A percentile compares a stretch with the other conserved stretches of the same genome.
Evolutionary conservation across 2,797 vertebrate genomes (phyloP).

Genomic region (Platyrinchus mystaceus): DNA sequence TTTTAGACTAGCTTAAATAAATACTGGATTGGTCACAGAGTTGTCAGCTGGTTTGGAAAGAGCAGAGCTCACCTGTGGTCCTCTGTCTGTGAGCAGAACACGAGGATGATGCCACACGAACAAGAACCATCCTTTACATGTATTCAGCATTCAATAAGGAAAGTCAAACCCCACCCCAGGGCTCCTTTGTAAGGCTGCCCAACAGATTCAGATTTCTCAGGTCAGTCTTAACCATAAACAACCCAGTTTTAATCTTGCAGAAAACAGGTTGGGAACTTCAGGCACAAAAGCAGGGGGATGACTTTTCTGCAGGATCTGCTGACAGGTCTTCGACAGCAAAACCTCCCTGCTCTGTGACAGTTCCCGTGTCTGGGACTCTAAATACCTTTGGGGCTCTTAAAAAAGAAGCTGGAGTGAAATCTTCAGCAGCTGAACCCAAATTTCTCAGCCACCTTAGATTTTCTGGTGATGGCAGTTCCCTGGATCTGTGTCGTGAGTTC

Average conservation of each 20-base stretch:
- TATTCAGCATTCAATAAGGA: background rate
- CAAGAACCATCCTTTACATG: background rate
- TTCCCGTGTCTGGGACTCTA: background rate
- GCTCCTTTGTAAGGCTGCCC: background rate
- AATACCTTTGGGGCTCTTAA: background rate
- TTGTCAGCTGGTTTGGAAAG: background rate
- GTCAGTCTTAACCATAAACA: background rate
- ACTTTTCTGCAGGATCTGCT: background rate
- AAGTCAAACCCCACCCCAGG: background rate
- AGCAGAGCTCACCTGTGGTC: background rate
- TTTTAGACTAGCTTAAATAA: background rate
- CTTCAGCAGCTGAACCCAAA: background rate
- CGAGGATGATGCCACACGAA: background rate
- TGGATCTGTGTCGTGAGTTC: background rate
- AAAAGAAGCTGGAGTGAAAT: background rate
- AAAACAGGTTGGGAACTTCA: background rate
- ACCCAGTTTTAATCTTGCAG: background rate
- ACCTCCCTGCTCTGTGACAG: background rate
- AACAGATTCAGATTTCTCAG: background rate
- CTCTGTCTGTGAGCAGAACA: background rate
- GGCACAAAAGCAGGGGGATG: background rate
- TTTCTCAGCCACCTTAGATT: background rate
- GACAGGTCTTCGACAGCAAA: background rate
- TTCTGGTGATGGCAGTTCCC: background rate
- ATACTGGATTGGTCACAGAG: background rate